These are phyloP conservation scores for Drosophila aldrichi DNA, from an alignment of 2,888 invertebrate genomes.

Conservation along the genomic window DNA sequence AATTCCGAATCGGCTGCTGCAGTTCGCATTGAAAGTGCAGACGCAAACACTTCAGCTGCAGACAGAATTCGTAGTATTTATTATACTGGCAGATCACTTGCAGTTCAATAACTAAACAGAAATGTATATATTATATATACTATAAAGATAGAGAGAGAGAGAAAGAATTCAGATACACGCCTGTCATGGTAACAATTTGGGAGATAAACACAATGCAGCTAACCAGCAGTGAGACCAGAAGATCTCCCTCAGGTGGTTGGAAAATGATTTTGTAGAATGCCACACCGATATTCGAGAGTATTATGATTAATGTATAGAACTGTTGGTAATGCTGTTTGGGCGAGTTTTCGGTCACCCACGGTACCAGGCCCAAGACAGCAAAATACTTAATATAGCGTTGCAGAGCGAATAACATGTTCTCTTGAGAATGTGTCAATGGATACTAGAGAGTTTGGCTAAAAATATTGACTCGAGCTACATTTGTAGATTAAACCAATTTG, in stretches of 20 bases:
- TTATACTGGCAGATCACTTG: slow-evolving; percentile 63
- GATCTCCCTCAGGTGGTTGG: slow-evolving; percentile 31
- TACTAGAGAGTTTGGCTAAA: slow-evolving; percentile 4
- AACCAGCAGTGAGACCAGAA: slow-evolving; percentile 65
- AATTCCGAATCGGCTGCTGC: slow-evolving; percentile 5
- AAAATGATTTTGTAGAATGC: slow-evolving; percentile 47
- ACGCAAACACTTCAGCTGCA: slow-evolving; percentile 46
- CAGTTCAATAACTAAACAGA: slow-evolving; percentile 48
- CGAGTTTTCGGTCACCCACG: slow-evolving; percentile 50
- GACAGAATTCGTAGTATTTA: slow-evolving; percentile 58
- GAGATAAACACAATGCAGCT: slow-evolving; percentile 63
- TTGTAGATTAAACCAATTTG: slow-evolving; percentile 9
- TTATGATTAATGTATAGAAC: slow-evolving; percentile 60
- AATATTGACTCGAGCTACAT: neutral
- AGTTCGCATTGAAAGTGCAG: slow-evolving; percentile 48
- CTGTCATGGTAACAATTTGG: slow-evolving; percentile 56
- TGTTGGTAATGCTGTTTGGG: slow-evolving; percentile 49
- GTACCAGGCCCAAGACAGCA: slow-evolving; percentile 73
- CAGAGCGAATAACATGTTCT: slow-evolving; percentile 62
- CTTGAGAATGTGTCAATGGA: neutral
- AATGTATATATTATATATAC: neutral
- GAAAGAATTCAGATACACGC: slow-evolving; percentile 9
- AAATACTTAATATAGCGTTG: slow-evolving; percentile 68
- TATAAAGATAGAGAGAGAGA: no score
- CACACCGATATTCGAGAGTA: slow-evolving; percentile 40